Conservation (phyloP, 2,888 invertebrate species). For the Herminia tarsipennalis region DNA sequence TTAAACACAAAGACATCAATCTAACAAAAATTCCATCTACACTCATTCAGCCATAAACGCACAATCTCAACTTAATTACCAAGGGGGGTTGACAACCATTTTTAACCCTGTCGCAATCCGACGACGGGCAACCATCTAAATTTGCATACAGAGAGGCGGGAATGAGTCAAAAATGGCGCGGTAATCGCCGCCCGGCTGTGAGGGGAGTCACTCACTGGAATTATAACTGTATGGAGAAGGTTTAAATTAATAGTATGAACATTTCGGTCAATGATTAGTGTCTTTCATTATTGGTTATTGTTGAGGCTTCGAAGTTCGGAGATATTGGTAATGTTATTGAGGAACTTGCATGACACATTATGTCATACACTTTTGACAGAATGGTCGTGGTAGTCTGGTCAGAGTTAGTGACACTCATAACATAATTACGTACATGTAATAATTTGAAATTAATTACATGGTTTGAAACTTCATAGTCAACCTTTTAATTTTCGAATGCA, state of each 20-base stretch:
- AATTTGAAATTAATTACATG: no score
- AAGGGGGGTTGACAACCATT: constrained; percentile 35
- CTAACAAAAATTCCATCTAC: constrained; percentile 35
- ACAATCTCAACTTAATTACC: constrained; percentile 49
- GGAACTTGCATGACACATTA: no score
- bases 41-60: constrained; percentile 32
- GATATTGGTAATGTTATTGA: no score
- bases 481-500: no score
- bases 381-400: no score
- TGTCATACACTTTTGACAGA: no score
- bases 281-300: no score
- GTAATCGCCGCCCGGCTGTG: constrained; percentile 54
- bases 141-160: constrained; percentile 65
- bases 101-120: constrained; percentile 42
- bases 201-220: constrained; percentile 6
- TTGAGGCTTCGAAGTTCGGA: no score
- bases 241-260: background rate
- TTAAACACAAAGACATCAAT: constrained; percentile 45
- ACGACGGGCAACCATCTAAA: constrained; percentile 48
- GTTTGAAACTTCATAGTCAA: no score
- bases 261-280: no score
- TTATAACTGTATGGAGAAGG: constrained; percentile 31
- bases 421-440: no score
- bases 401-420: no score
- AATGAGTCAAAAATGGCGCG: constrained; percentile 64